Percentiles rank a stretch among this genome's conserved stretches.
phyloP scores from a whole-genome alignment of 2,888 invertebrate species.

The Melieria picta region DNA sequence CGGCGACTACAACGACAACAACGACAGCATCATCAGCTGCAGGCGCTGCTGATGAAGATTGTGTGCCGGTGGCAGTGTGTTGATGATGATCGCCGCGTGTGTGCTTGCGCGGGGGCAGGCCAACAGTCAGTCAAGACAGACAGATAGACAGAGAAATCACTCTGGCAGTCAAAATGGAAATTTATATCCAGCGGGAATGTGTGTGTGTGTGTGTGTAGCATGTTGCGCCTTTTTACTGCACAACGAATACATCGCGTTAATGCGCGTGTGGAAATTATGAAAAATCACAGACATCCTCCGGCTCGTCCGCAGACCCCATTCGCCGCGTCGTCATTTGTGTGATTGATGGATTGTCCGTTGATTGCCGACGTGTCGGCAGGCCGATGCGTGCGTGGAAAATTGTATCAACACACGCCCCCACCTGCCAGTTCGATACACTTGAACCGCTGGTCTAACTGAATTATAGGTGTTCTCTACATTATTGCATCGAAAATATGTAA shows the following conservation, averaged over 20 bases:
- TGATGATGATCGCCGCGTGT: constrained; percentile 14
- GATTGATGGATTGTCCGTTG: constrained; percentile 31
- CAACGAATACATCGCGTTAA: constrained; percentile 25
- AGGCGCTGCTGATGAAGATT: neutral
- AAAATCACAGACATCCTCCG: constrained; percentile 34
- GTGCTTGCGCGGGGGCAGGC: neutral
- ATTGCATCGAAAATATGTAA: too few species aligned
- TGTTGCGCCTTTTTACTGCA: constrained; percentile 31
- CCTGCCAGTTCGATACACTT: too few species aligned
- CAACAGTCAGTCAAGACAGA: constrained; percentile 7
- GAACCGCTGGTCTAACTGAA: too few species aligned
- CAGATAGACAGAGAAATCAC: constrained; percentile 27
- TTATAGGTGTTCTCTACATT: too few species aligned
- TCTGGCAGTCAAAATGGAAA: constrained; percentile 59
- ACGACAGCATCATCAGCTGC: constrained; percentile 43
- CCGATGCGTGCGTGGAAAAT: neutral
- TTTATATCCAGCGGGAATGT: constrained; percentile 51
- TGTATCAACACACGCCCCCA: too few species aligned
- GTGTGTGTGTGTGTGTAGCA: constrained; percentile 8
- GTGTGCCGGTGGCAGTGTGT: neutral
- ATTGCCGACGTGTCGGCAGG: constrained; percentile 2
- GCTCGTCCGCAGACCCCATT: constrained; percentile 8
- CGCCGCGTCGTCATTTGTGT: constrained; percentile 24
- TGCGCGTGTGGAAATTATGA: constrained; percentile 39
- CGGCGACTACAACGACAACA: constrained; percentile 12